Base-by-base conservation (phyloP, 2,888 invertebrate species). In the Nasonovia ribisnigri region DNA sequence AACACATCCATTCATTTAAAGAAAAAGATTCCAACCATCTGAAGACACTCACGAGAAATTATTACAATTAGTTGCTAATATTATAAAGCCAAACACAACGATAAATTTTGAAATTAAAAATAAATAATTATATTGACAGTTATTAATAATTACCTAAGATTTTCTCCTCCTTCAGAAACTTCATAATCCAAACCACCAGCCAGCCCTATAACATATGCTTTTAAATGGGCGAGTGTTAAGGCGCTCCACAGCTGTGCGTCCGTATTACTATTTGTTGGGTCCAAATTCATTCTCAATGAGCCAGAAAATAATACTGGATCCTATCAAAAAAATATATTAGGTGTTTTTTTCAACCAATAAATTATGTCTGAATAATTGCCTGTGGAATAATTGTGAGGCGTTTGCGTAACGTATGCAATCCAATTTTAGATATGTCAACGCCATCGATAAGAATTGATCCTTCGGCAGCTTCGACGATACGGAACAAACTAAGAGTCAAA, bases 241-340 rank as follows among this genome's bases (percentile, higher is more conserved):
- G 98, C 97, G 92, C 96, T 96, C 99, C 99, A 99, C 89, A 99
- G 96, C 93, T 98, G 97, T 0, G 97, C 97, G 95, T 99, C 99
- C 2, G 96, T 96, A 96, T 98, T 97, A 3, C 96, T 96, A 95
- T 97, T 96, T 96, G 99, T 98, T 5, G 99, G 99, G 96, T 99
- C 99, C 94, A 99, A 96, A 96, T 99, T 99, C 96, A 98, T 97
- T 92, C 99, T 97, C 95, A 99, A 96, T 13, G 97, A 97, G 91
- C 99, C 99, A 46, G 98, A 98, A 96, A 99, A 99, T 94, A 99
- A 96, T 89, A 99, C 98, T 0, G 99, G 99, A 96, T 99, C 99
- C 96, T 99, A 77, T 88, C n/a, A 26, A 60, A 86, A 87, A 26
- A 57, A 11, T 57, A 26, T 24, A 20, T 54, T 13, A 60, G 8